phyloP scores from a whole-genome alignment of 2,113 vertebrate species.

The Austrofundulus limnaeus region DNA sequence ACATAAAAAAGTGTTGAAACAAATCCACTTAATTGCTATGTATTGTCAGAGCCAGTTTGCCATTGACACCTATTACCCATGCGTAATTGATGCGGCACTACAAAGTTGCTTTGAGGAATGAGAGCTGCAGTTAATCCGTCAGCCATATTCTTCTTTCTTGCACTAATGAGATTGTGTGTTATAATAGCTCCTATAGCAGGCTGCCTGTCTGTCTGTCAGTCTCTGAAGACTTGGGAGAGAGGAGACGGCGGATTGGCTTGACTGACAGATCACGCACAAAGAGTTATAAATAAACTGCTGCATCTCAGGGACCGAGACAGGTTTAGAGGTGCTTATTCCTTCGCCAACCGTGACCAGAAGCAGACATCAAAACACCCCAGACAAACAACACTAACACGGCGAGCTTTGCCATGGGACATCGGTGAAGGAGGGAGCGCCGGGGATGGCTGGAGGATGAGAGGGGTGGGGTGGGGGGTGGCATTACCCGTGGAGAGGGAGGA shows the following conservation, averaged over 20 bases:
- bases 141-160: conserved; percentile 61
- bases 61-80: conserved; percentile 73
- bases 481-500: conserved; percentile 23
- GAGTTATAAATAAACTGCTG: conserved; percentile 74
- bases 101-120: conserved; percentile 72
- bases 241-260: conserved; percentile 68
- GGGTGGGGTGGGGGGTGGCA: conserved; percentile 44
- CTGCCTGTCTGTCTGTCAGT: conserved; percentile 64
- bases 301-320: conserved; percentile 72
- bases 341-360: conserved; percentile 69
- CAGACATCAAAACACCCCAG: conserved; percentile 63
- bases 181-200: conserved; percentile 71
- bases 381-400: conserved; percentile 60
- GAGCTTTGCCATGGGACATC: conserved; percentile 56
- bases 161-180: conserved; percentile 72
- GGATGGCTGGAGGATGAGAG: conserved; percentile 58
- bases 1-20: conserved; percentile 57
- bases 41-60: conserved; percentile 63
- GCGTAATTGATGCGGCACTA: conserved; percentile 69
- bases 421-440: conserved; percentile 50
- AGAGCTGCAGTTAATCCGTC: conserved; percentile 63
- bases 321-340: conserved; percentile 75
- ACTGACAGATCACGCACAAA: conserved; percentile 73
- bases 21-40: conserved; percentile 71
- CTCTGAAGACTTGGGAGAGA: conserved; percentile 53